Evolutionary conservation across 2,888 invertebrate genomes (phyloP).

Genomic region (Lasius platythorax): DNA sequence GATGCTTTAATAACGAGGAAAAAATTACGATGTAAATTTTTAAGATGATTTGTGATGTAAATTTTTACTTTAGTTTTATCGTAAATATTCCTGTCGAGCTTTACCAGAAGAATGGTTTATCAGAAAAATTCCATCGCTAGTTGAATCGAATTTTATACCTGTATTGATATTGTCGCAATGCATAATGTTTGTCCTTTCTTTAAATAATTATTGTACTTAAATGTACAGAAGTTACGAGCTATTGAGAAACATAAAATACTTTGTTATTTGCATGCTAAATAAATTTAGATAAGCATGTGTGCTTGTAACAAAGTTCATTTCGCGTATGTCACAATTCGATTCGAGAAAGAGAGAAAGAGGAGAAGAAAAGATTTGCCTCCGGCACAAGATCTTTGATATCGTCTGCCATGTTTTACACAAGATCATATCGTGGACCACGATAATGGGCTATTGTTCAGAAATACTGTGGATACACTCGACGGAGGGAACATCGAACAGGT

Average conservation of each 20-base stretch:
- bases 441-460: conserved; percentile 50
- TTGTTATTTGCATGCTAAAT: background rate
- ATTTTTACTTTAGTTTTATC: conserved; percentile 3
- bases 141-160: background rate
- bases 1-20: background rate
- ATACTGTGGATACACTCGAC: conserved; percentile 20
- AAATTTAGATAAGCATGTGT: conserved; percentile 13
- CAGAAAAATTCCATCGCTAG: background rate
- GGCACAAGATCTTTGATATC: conserved; percentile 7
- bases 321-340: conserved; percentile 13
- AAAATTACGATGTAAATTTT: conserved; percentile 8
- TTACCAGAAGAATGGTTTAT: background rate
- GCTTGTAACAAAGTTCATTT: background rate
- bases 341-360: background rate
- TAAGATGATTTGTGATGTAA: background rate
- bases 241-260: background rate
- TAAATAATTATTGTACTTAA: background rate
- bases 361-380: conserved; percentile 2
- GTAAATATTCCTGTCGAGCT: background rate
- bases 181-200: background rate
- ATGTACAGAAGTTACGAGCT: background rate
- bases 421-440: conserved; percentile 50
- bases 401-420: conserved; percentile 18
- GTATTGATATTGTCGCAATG: background rate
- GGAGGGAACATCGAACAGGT: background rate